phyloP scores from a whole-genome alignment of 2,113 vertebrate species.

The Catharus fuscescens region DNA sequence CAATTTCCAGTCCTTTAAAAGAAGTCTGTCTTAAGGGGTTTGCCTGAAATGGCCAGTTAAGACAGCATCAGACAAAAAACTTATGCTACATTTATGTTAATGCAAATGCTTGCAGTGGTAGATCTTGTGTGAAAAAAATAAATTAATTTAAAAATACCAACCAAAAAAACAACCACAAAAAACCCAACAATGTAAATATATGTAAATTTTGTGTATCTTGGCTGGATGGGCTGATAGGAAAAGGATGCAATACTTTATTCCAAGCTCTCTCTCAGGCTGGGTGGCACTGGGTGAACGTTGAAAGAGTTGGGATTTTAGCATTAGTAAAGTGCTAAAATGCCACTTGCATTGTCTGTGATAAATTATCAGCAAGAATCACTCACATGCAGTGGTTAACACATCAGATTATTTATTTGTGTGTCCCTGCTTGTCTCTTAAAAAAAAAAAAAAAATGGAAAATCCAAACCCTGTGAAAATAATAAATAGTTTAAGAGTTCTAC shows the following conservation, averaged over 20 bases:
- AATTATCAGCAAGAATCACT: neutral
- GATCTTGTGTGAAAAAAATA: neutral
- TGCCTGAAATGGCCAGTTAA: neutral
- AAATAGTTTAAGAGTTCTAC: neutral
- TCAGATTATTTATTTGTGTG: neutral
- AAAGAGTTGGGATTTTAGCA: neutral
- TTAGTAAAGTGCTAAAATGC: neutral
- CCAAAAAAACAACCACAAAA: too few relatives aligned
- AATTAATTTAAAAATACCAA: neutral
- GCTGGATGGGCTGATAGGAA: neutral
- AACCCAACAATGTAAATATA: too few relatives aligned
- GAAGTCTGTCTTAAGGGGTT: neutral
- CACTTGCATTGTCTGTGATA: neutral
- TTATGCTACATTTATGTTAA: neutral
- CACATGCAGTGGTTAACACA: neutral
- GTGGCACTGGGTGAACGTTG: neutral
- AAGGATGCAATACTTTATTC: neutral
- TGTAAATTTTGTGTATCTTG: too few relatives aligned
- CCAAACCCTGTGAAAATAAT: rapidly evolving
- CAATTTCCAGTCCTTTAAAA: neutral
- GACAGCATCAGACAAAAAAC: neutral
- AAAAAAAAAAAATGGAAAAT: neutral
- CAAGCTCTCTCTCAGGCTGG: neutral
- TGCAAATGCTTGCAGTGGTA: neutral
- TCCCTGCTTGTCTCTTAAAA: neutral